These are phyloP conservation scores for Syngnathus typhle DNA, from an alignment of 2,113 vertebrate genomes.

Conservation along the genomic window DNA sequence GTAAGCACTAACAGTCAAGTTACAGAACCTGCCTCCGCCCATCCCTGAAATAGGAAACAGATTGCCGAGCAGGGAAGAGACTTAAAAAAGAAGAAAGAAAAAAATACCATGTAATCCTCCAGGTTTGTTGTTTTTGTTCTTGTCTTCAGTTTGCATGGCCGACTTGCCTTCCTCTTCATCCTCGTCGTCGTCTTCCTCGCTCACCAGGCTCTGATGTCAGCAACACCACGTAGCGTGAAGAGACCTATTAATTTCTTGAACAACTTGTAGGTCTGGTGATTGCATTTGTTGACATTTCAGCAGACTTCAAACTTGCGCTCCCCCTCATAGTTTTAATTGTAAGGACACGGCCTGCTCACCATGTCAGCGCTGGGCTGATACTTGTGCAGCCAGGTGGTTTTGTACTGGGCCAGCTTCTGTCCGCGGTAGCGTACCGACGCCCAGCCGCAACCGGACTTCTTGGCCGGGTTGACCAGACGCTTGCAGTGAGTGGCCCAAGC, in stretches of 20 bases:
- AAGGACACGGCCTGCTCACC: slow-evolving; percentile 63
- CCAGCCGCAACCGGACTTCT: slow-evolving; percentile 97
- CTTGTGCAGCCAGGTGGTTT: slow-evolving; percentile 87
- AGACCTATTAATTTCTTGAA: no score
- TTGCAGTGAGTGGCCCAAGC: slow-evolving; percentile 99
- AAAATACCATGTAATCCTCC: slow-evolving; percentile 56
- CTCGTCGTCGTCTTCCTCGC: slow-evolving; percentile 92
- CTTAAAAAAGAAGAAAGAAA: background rate
- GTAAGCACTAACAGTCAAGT: background rate
- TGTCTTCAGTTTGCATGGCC: slow-evolving; percentile 72
- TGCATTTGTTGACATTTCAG: background rate
- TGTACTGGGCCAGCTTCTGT: slow-evolving; percentile 94
- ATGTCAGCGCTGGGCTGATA: slow-evolving; percentile 84
- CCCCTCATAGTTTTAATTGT: background rate
- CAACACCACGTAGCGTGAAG: background rate
- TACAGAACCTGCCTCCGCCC: background rate
- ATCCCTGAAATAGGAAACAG: background rate
- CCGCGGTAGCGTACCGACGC: slow-evolving; percentile 92
- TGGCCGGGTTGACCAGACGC: slow-evolving; percentile 91
- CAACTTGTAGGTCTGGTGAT: no score
- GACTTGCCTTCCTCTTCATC: slow-evolving; percentile 82
- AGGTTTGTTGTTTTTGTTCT: slow-evolving; percentile 68
- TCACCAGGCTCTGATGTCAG: slow-evolving; percentile 77
- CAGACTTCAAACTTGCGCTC: background rate
- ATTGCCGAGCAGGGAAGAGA: background rate